Evolutionary conservation across 2,113 vertebrate species (phyloP), one percentile per base, ranked within the genome.

Genomic region (Illadopsis cleaveri): DNA sequence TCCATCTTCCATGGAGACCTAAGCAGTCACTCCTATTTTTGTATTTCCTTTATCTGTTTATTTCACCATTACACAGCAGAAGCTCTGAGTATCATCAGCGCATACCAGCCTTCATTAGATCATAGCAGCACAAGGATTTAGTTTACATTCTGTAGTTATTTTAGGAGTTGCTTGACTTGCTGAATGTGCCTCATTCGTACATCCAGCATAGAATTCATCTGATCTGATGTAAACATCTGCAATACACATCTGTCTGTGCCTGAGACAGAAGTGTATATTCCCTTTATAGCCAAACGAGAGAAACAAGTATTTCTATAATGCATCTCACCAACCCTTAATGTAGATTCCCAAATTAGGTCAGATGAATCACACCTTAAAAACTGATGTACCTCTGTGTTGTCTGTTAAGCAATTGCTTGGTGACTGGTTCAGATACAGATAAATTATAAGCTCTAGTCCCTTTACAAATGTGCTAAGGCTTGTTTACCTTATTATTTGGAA

Each of bases 81-180:
- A 85, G 53, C 14, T 87, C 85, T 87, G 66, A 92, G 56, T 75
- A 72, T 79, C 80, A 57, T 83, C 81, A 89, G 76, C 15, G 0
- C 38, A 83, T 62, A 69, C 35, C 44, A 92, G 42, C 15, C 9
- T 64, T 89, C 51, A 33, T 70, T 54, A 92, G 62, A 44, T 47
- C 68, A 66, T 19, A 95, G 81, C 68, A 83, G 68, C 54, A 81
- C 64, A 82, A 79, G 31, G 72, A 56, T 56, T 20, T 44, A 64
- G 42, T 35, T 92, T 89, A 78, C 69, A 94, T 92, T 96, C 44
- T 84, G 7, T 17, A 25, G 64, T 64, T 96, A 89, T 94, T 94
- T 95, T 91, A 78, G 64, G 65, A 94, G 60, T 56, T 78, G 69
- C 40, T 84, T 89, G 60, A 42, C 81, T 92, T 89, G 65, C 77